Conservation (phyloP, 2,797 vertebrate species). For the Parotocinclus haroldoi region DNA sequence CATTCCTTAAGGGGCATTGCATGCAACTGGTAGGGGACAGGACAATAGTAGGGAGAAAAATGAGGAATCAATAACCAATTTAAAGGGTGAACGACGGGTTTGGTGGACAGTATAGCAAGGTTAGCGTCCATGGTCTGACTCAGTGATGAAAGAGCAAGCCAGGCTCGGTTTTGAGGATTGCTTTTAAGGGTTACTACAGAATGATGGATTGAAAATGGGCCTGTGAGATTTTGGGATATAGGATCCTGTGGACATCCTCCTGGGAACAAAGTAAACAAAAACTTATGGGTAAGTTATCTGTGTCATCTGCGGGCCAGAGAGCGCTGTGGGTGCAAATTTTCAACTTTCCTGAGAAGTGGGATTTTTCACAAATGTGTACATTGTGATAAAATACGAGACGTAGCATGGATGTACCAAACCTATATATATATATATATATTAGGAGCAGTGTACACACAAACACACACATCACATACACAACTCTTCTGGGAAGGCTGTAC, state of each 20-base stretch:
- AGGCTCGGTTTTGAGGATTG: background rate
- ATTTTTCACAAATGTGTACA: too few species aligned
- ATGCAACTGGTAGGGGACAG: constrained; percentile 55
- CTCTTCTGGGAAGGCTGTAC: too few species aligned
- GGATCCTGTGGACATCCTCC: background rate
- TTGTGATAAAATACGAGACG: too few species aligned
- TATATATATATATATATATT: too few species aligned
- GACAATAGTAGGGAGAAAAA: constrained; percentile 48
- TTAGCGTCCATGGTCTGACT: constrained; percentile 24
- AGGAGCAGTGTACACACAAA: too few species aligned
- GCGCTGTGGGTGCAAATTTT: too few species aligned
- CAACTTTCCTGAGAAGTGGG: too few species aligned
- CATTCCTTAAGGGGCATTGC: constrained; percentile 68
- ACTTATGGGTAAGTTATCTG: background rate
- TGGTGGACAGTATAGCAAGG: constrained; percentile 25
- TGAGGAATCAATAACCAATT: constrained; percentile 76
- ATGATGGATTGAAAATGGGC: background rate
- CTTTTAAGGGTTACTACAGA: constrained; percentile 1
- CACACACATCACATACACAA: too few species aligned
- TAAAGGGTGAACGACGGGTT: constrained; percentile 57
- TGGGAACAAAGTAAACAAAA: background rate
- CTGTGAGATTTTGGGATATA: constrained; percentile 4
- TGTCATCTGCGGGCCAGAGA: too few species aligned
- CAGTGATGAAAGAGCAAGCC: constrained; percentile 32
- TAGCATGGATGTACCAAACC: too few species aligned